Evolutionary conservation across 1,140 invertebrate species (phyloP).

Genomic region (Calephelis nemesis): DNA sequence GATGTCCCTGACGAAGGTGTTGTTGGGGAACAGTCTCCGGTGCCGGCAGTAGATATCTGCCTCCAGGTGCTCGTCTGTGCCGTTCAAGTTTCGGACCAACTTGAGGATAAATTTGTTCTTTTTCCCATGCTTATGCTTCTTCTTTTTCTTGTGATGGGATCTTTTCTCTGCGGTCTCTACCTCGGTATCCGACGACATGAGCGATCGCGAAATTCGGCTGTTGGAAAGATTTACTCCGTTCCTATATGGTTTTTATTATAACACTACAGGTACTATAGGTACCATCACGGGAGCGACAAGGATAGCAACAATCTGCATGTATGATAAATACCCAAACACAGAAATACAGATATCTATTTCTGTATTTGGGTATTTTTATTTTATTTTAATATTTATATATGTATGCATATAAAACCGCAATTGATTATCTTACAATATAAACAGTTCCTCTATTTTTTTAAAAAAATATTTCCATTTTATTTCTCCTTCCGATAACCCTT

Average conservation of each 20-base stretch:
- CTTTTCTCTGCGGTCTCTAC: conserved; percentile 15
- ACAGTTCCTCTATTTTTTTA: background rate
- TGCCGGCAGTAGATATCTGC: conserved; percentile 59
- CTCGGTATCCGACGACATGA: conserved; percentile 40
- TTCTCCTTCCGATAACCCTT: no score
- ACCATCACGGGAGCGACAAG: no score
- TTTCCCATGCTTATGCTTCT: conserved; percentile 32
- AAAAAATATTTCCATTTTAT: no score
- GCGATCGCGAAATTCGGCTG: conserved; percentile 58
- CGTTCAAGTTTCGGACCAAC: conserved; percentile 35
- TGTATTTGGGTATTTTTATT: no score
- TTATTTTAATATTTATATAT: no score
- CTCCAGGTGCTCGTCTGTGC: conserved; percentile 52
- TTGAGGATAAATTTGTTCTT: conserved; percentile 66
- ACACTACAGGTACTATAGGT: no score
- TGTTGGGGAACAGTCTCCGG: conserved; percentile 50
- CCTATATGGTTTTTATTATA: no score
- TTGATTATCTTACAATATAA: no score
- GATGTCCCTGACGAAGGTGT: conserved; percentile 59
- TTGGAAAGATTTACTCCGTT: background rate
- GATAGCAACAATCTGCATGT: no score
- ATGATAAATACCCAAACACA: no score
- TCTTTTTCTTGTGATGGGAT: conserved; percentile 28
- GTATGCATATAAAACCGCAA: no score
- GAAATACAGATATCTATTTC: no score